Percentiles rank a stretch among this genome's conserved stretches.
Conservation (phyloP, 2,888 invertebrate genomes). For the Acanthococcus lagerstroemiae region DNA sequence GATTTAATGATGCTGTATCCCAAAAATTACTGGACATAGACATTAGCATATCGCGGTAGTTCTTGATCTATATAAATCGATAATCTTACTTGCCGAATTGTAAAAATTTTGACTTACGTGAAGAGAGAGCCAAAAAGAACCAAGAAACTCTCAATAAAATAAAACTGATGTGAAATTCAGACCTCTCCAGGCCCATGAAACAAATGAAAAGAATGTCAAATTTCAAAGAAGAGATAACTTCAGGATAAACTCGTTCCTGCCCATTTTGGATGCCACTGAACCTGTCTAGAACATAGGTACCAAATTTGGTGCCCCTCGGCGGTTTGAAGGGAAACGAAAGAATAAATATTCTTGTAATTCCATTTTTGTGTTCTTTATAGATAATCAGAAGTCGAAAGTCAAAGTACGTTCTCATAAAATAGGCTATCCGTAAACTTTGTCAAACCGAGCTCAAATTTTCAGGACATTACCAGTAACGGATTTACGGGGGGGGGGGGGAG, state of each 20-base stretch:
- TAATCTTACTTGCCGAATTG: neutral
- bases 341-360: no score
- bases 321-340: neutral
- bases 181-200: neutral
- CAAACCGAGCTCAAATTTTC: no score
- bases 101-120: neutral
- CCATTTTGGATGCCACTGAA: neutral
- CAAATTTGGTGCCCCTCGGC: neutral
- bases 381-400: no score
- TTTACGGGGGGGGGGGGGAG: no score
- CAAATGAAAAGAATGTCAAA: neutral
- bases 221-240: neutral
- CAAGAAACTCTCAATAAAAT: neutral
- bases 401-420: no score
- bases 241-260: neutral
- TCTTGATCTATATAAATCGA: no score
- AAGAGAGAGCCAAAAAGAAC: neutral
- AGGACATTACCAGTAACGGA: no score
- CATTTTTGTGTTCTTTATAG: no score
- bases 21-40: neutral
- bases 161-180: neutral
- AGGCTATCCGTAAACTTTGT: no score
- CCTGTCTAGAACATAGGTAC: neutral
- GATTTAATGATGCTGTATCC: neutral
- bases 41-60: neutral